A percentile compares a stretch with the other conserved stretches of the same genome.
Evolutionary conservation across 2,797 vertebrate species (phyloP).

Genomic region (Macrochelys suwanniensis): DNA sequence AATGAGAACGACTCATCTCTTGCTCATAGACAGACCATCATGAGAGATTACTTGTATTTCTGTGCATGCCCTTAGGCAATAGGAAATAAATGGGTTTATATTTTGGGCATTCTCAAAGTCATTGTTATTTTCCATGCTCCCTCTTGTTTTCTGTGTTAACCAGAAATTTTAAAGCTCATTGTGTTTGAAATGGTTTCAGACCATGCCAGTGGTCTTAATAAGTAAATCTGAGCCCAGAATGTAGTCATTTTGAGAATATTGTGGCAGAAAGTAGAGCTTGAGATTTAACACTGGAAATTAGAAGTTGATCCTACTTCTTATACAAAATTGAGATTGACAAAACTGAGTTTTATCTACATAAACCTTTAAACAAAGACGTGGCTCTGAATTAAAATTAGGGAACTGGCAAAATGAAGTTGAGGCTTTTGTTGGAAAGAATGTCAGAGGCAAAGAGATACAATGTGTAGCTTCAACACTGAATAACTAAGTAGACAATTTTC

Average conservation of each 20-base stretch:
- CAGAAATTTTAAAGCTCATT: slow-evolving; percentile 36
- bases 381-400: slow-evolving; percentile 84
- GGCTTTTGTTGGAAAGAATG: slow-evolving; percentile 69
- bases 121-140: neutral
- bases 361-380: slow-evolving; percentile 86
- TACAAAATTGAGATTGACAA: slow-evolving; percentile 84
- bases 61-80: neutral
- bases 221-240: slow-evolving; percentile 68
- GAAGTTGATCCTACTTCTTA: slow-evolving; percentile 85
- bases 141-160: neutral
- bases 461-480: neutral
- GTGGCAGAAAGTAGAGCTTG: slow-evolving; percentile 63
- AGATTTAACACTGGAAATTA: slow-evolving; percentile 85
- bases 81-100: neutral
- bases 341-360: slow-evolving; percentile 86
- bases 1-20: slow-evolving; percentile 5
- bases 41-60: slow-evolving; percentile 1
- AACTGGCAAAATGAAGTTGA: slow-evolving; percentile 78
- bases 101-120: neutral
- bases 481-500: neutral
- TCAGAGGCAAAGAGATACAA: neutral
- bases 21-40: neutral
- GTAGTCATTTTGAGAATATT: slow-evolving; percentile 72
- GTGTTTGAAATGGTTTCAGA: neutral
- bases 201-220: neutral